Conservation (phyloP, 2,888 invertebrate genomes). For the Malthinus flaveolus region DNA sequence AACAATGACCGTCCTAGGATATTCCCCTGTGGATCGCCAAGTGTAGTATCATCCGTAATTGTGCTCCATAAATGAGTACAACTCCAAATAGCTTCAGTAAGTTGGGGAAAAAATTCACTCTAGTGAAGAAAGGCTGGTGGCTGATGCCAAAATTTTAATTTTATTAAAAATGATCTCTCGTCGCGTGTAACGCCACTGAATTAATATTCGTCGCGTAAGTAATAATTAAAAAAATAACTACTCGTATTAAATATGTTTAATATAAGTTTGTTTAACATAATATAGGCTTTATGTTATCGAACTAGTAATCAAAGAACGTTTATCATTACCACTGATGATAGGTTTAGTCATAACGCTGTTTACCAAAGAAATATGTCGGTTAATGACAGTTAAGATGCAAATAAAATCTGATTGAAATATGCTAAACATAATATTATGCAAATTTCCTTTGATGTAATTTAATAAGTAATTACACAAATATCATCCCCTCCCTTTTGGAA, state of each 20-base stretch:
- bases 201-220: background rate
- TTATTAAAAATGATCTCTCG: too few species aligned
- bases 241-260: background rate
- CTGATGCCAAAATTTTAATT: too few species aligned
- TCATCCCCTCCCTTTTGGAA: background rate
- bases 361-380: constrained; percentile 12
- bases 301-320: constrained; percentile 18
- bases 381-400: constrained; percentile 18
- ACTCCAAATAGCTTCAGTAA: too few species aligned
- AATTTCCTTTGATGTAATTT: constrained; percentile 3
- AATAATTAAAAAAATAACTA: constrained; percentile 6
- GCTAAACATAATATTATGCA: constrained; percentile 6
- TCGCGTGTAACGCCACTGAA: too few species aligned
- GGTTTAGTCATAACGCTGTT: constrained; percentile 16
- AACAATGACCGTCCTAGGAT: too few species aligned
- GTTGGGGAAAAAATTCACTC: too few species aligned
- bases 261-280: background rate
- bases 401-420: constrained; percentile 13
- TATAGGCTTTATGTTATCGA: constrained; percentile 7
- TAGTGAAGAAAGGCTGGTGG: too few species aligned
- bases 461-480: background rate
- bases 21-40: too few species aligned
- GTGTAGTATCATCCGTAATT: too few species aligned
- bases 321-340: constrained; percentile 17
- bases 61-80: too few species aligned